A percentile compares a stretch with the other conserved stretches of the same genome.
Evolutionary conservation across 1,140 invertebrate genomes (phyloP).

Genomic region (Harlomillsia oculata): DNA sequence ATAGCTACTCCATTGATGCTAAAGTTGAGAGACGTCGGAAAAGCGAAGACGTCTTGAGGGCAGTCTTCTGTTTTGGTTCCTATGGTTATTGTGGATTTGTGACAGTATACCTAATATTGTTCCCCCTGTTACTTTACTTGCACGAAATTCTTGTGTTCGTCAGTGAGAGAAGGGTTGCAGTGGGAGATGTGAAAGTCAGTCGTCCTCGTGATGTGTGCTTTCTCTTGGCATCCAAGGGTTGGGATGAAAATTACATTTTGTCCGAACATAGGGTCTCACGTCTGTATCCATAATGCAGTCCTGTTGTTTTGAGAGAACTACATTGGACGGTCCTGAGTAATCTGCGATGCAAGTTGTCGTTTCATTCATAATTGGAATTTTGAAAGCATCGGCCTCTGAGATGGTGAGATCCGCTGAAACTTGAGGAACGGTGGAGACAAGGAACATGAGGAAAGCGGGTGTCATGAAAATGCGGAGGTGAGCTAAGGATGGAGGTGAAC

Average conservation of each 20-base stretch:
- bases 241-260: not conserved
- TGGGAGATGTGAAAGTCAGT: not conserved
- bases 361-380: not conserved
- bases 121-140: constrained; percentile 4
- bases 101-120: constrained; percentile 10
- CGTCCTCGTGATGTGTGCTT: not conserved
- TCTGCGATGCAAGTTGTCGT: not conserved
- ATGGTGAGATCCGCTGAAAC: not conserved
- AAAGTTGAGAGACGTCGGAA: constrained; percentile 1
- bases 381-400: constrained; percentile 1
- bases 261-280: not conserved
- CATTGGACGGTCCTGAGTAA: not conserved
- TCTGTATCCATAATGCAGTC: not conserved
- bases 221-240: not conserved
- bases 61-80: not conserved
- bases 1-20: constrained; percentile 15
- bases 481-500: not conserved
- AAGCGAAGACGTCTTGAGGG: not conserved
- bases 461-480: no score
- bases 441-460: no score
- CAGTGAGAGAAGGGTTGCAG: not conserved
- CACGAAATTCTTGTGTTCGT: not conserved
- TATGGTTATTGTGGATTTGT: not conserved
- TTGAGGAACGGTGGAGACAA: not conserved
- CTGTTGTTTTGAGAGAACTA: not conserved